Conservation (phyloP, 2,113 vertebrate genomes). For the Clupea harengus region DNA sequence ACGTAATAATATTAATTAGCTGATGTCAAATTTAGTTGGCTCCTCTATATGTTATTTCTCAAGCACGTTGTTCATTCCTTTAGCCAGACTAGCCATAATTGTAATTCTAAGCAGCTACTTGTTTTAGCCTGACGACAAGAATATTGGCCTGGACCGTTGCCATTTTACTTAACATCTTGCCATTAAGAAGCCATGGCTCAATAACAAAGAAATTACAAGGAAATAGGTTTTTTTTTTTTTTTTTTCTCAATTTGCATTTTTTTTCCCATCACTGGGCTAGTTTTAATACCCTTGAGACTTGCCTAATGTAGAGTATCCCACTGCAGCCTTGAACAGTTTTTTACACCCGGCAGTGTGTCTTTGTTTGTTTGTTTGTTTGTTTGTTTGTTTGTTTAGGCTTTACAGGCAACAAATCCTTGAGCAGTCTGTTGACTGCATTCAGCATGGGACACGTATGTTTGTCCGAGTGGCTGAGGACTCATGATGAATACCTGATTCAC, state of each 20-base stretch:
- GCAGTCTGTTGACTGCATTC: slow-evolving; percentile 18
- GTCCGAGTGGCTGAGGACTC: slow-evolving; percentile 19
- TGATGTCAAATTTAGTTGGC: not conserved
- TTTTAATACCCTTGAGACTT: slow-evolving; percentile 36
- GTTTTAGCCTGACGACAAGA: slow-evolving; percentile 39
- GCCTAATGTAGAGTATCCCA: slow-evolving; percentile 9
- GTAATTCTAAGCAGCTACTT: not conserved
- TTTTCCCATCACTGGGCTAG: slow-evolving; percentile 35
- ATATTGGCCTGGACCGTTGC: slow-evolving; percentile 35
- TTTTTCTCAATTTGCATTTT: slow-evolving; percentile 36
- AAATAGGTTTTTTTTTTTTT: not conserved
- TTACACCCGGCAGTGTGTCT: slow-evolving; percentile 20
- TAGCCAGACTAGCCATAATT: not conserved
- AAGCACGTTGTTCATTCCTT: not conserved
- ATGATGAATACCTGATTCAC: slow-evolving; percentile 39
- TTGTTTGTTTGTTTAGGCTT: slow-evolving; percentile 35
- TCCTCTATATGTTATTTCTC: not conserved
- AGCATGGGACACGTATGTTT: slow-evolving; percentile 41
- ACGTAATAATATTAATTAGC: not conserved
- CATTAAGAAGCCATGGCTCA: slow-evolving; percentile 27
- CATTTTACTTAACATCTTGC: slow-evolving; percentile 40
- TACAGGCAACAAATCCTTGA: slow-evolving; percentile 32
- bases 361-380: not conserved
- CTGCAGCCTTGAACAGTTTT: slow-evolving; percentile 37
- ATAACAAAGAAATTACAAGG: slow-evolving; percentile 32